A percentile compares a stretch with the other conserved stretches of the same genome.
These are phyloP conservation scores for Engraulis encrasicolus DNA, from an alignment of 2,113 vertebrate genomes.

Conservation along the genomic window DNA sequence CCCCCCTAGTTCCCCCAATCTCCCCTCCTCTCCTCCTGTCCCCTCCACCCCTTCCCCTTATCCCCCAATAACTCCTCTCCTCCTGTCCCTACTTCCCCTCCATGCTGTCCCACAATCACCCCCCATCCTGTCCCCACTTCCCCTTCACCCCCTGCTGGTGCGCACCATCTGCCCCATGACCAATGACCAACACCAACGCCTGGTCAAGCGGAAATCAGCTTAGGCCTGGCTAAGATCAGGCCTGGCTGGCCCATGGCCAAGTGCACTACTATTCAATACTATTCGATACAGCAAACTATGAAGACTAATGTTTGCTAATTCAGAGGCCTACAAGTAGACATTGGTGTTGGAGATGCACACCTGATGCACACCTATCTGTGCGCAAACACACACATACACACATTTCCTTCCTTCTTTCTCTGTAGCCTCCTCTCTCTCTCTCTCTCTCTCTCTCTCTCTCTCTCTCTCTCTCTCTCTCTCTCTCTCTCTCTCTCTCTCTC, in stretches of 20 bases:
- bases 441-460: conserved; percentile 33
- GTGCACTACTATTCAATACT: conserved; percentile 42
- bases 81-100: too few relatives aligned
- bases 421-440: neutral
- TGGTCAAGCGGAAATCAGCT: conserved; percentile 53
- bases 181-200: conserved; percentile 35
- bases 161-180: conserved; percentile 55
- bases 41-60: too few relatives aligned
- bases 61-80: too few relatives aligned
- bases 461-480: neutral
- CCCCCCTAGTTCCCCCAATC: too few relatives aligned
- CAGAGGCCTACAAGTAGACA: neutral
- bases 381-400: neutral
- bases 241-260: conserved; percentile 41
- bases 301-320: conserved; percentile 49
- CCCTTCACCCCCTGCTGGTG: neutral
- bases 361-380: neutral
- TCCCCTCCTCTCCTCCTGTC: too few relatives aligned
- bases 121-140: too few relatives aligned
- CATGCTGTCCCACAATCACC: too few relatives aligned
- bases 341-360: conserved; percentile 21
- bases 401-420: neutral
- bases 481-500: too few relatives aligned
- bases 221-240: conserved; percentile 56
- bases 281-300: conserved; percentile 47